Base-by-base conservation (phyloP, 2,888 invertebrate genomes). In the Cheilosia urbana region DNA sequence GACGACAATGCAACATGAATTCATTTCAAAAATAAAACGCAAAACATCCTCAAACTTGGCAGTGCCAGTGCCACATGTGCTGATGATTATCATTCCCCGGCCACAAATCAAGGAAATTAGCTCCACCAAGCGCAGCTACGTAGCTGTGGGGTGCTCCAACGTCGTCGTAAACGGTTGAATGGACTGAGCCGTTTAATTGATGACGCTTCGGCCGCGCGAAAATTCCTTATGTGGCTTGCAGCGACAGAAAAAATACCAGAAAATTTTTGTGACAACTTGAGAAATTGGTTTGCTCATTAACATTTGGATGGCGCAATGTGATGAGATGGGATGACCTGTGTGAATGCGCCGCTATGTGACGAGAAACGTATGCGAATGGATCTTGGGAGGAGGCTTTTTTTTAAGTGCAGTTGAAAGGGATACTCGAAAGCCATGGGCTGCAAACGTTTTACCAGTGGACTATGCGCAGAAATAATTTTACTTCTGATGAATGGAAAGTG, bases 1-100 rank as follows among this genome's bases (percentile, higher is more conserved):
- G 80, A 80, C 81, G 85, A 85, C 85, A 85, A 85, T 85, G 62
- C 80, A 81, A 81, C 76, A 81, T 81, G 72, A 85, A 85, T n/a
- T n/a, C n/a, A 72, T 81, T 73, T 85, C 62, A 42, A 76, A 80
- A 80, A 76, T 66, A 34, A 84, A 81, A 75, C 62, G 42, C 57
- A 62, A 63, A 75, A 9, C 65, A 11, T 60, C 19, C 34, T 55
- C 34, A 15, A 37, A n/a, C 40, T 30, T 37, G 34, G 4, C 30
- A 21, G 40, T 47, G 9, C 17, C 60, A 34, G 65, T 47, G 55
- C 66, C 85, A 81, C 85, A 85, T 85, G 81, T 85, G 85, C 81
- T 85, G 81, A 60, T 85, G 85, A 85, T 85, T 85, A 85, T 85
- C 85, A 81, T 77, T 68, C 81, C 55, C 72, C 76, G 76, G 81